Evolutionary conservation across 2,113 vertebrate genomes (phyloP), one percentile per base, ranked within the genome.

Genomic region (Chauna torquata): DNA sequence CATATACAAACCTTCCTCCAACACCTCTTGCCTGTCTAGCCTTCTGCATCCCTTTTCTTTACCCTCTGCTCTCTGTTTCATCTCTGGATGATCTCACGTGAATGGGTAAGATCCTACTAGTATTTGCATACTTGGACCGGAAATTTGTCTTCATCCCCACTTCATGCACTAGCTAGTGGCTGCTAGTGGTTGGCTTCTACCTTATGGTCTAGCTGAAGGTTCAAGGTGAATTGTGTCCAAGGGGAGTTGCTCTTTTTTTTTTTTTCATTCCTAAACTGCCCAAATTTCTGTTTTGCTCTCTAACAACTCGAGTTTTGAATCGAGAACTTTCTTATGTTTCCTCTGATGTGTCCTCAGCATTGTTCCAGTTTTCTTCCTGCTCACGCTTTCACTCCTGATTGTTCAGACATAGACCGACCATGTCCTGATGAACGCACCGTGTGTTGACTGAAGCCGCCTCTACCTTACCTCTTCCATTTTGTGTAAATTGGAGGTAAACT

Each of bases 401-500:
- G 44, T 54, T 90, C 85, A 58, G 82, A 75, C 54, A 54, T 49
- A 36, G 58, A n/a, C 2, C 22, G 74, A 42, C 55, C 2, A 0
- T 44, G n/a, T 78, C 42, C 91, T 58, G 47, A 66, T 62, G 61
- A 86, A 71, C 11, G 16, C 36, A 23, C 50, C 52, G 59, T 44
- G 28, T 42, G 66, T 86, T 85, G 62, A n/a, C 58, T 92, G 47
- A 68, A 85, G 82, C 85, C 88, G 57, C 15, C 25, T 79, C 15
- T 40, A 47, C 27, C 14, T 79, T 82, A 3, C 0, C 8, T 58
- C 75, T 88, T 78, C 44, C 30, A 40, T 50, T 92, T 50, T 76
- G 45, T 95, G 49, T 79, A 93, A 92, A 87, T 80, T 79, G 23
- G 40, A 88, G n/a, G 38, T 82, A 64, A 93, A 82, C 82, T 76